Percentiles rank a stretch among this genome's conserved stretches.
Evolutionary conservation across 2,888 invertebrate species (phyloP).

Genomic region (Norana najaformis): DNA sequence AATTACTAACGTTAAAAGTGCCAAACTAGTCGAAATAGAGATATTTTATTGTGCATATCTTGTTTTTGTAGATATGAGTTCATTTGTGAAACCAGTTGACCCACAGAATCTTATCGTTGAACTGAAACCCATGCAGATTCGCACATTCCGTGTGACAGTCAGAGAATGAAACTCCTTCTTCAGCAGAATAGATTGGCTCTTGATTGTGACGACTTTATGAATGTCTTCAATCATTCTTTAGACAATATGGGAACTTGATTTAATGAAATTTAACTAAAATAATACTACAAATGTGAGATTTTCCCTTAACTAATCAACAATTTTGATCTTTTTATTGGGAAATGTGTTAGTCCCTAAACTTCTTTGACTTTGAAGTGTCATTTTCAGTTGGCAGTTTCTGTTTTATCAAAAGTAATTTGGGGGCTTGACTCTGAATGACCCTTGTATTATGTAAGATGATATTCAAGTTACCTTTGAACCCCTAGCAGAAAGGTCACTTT

Average conservation of each 20-base stretch:
- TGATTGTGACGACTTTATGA: neutral
- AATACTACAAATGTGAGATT: neutral
- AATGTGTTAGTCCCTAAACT: no score
- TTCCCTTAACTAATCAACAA: neutral
- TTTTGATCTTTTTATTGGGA: neutral
- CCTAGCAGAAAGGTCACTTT: neutral
- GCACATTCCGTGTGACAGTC: slow-evolving; percentile 52
- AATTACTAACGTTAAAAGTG: neutral
- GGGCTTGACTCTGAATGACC: neutral
- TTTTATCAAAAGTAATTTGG: neutral
- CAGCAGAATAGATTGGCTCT: neutral
- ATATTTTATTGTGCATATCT: neutral
- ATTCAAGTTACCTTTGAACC: neutral
- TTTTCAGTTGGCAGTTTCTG: neutral
- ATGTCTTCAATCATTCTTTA: neutral
- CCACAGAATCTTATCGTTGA: slow-evolving; percentile 46
- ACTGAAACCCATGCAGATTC: slow-evolving; percentile 58
- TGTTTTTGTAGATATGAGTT: slow-evolving; percentile 39
- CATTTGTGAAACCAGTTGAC: slow-evolving; percentile 44
- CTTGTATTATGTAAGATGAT: neutral
- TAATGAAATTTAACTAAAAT: neutral
- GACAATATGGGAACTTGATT: neutral
- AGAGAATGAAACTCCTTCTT: neutral
- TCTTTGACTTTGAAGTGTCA: neutral
- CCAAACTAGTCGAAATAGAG: neutral